Base-by-base conservation (phyloP, 2,797 vertebrate genomes). In the Acanthornis magna region DNA sequence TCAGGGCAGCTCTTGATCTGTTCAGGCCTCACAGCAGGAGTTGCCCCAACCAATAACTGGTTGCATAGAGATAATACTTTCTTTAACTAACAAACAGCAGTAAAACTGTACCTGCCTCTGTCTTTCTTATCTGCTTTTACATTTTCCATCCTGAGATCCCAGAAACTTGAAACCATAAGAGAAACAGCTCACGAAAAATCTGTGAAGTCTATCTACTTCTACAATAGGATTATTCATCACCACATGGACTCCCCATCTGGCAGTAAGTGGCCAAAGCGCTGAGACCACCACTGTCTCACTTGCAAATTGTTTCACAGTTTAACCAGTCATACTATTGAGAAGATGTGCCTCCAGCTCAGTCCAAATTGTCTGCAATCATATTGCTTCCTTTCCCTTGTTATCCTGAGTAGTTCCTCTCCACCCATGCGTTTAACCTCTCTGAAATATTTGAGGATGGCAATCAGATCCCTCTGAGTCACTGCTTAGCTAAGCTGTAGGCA, bases 381-480 rank as follows among this genome's bases (percentile, higher is more conserved):
- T 40, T 88, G 71, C 94, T 96, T 97, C 94, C 93, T 96, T 90
- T 96, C 71, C 32, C 80, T 93, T 93, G 89, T 92, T 90, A 79
- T 96, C 89, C 81, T 79, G 83, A 94, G 91, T 70, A 93, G 85
- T 93, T 97, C 85, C 67, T 96, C 27, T 85, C 73, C 89, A 93
- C 85, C 86, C 93, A 85, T 67, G 63, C 84, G 63, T 95, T 96
- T 96, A 96, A 97, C 96, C 89, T 96, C 85, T 81, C 77, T 26
- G 83, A 88, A 90, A 85, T 87, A 84, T 76, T 53, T 95, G 91
- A 86, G 71, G 77, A 84, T 85, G 42, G 94, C 88, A 96, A 96
- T 96, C 96, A 96, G 77, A 91, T 91, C 74, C 71, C 53, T 95
- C 89, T 97, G 95, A 97, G 93, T 96, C 95, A 96, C 74, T 94